These are phyloP conservation scores for Diarsia rubi DNA, from an alignment of 2,888 invertebrate species.

Conservation along the genomic window DNA sequence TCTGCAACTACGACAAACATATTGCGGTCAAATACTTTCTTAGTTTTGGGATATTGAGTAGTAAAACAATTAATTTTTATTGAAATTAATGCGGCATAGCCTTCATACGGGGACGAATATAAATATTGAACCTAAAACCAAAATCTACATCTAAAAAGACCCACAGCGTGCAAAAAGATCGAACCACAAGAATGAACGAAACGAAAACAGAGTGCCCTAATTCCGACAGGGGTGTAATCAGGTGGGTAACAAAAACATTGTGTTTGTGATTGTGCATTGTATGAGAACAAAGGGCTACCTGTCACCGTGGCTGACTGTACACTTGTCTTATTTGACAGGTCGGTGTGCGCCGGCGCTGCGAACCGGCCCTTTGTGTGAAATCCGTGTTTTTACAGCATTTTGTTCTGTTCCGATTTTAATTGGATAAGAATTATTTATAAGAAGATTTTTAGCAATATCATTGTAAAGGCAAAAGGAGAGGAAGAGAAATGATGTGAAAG, in stretches of 20 bases:
- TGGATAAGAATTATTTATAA: constrained; percentile 48
- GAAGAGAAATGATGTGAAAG: no score
- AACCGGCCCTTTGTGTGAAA: constrained; percentile 50
- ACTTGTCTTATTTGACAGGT: constrained; percentile 70
- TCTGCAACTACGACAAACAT: no score
- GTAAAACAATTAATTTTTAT: no score
- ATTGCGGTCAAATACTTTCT: no score
- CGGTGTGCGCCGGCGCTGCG: constrained; percentile 58
- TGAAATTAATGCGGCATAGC: neutral
- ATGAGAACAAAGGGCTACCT: constrained; percentile 82
- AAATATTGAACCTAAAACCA: neutral
- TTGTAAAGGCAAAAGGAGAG: neutral
- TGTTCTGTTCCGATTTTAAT: constrained; percentile 54
- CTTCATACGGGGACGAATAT: neutral
- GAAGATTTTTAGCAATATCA: constrained; percentile 1
- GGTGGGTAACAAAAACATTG: constrained; percentile 72
- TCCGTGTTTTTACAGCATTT: constrained; percentile 51
- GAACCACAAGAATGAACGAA: constrained; percentile 25
- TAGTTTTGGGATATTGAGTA: no score
- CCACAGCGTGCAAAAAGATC: constrained; percentile 1
- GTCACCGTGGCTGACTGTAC: constrained; percentile 73
- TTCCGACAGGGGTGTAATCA: constrained; percentile 71
- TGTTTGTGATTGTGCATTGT: constrained; percentile 78
- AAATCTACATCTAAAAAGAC: neutral
- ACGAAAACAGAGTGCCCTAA: constrained; percentile 51